Percentiles rank a stretch among this genome's conserved stretches.
Conservation (phyloP, 2,797 vertebrate genomes). For the Sebastes steindachneri region DNA sequence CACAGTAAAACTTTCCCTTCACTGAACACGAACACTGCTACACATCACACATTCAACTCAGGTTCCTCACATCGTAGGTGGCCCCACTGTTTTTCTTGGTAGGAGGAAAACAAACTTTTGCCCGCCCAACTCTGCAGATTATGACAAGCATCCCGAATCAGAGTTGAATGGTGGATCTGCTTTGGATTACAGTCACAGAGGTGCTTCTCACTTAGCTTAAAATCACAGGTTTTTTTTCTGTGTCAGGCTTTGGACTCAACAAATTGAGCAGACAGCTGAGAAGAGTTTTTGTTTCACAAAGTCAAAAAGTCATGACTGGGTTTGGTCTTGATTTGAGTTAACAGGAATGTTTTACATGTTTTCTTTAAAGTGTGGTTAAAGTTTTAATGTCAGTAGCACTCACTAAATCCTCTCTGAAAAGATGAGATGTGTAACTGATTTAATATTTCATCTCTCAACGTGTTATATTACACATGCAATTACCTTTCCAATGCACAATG, state of each 20-base stretch:
- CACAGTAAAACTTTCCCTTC: background rate
- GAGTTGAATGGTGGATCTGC: background rate
- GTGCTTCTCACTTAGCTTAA: background rate
- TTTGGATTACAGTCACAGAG: background rate
- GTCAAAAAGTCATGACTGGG: background rate
- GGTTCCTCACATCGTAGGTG: background rate
- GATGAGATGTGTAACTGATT: background rate
- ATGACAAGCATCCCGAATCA: background rate
- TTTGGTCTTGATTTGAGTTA: background rate
- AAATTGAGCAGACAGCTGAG: background rate
- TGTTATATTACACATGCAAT: constrained; percentile 3
- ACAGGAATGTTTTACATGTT: background rate
- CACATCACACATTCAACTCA: background rate
- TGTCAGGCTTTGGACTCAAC: background rate
- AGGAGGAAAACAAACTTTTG: constrained; percentile 4
- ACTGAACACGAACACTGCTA: background rate
- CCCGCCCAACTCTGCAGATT: background rate
- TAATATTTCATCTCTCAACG: background rate
- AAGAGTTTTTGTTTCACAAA: background rate
- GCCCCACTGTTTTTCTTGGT: background rate
- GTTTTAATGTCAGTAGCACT: background rate
- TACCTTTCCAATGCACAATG: background rate
- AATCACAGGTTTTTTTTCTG: background rate
- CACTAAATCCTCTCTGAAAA: background rate
- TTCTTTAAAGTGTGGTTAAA: background rate